A percentile compares a stretch with the other conserved stretches of the same genome.
phyloP scores from a whole-genome alignment of 2,888 invertebrate species.

The Idaea biselata region DNA sequence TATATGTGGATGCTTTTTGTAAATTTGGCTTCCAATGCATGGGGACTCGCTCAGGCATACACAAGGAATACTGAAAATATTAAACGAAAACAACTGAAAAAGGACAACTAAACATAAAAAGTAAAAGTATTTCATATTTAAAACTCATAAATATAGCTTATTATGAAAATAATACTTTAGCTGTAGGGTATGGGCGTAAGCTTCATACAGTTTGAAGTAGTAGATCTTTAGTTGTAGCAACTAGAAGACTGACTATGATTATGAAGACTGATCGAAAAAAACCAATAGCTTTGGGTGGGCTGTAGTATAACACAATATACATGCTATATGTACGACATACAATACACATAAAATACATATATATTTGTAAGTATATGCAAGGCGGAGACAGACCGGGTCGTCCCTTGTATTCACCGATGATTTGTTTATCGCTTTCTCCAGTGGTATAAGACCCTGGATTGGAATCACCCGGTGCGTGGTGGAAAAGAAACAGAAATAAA shows the following conservation, averaged over 20 bases:
- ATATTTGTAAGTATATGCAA: conserved; percentile 57
- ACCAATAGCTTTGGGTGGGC: conserved; percentile 23
- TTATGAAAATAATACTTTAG: not conserved
- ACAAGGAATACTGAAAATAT: conserved; percentile 78
- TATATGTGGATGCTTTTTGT: conserved; percentile 79
- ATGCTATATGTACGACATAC: conserved; percentile 70
- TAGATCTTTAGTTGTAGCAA: not conserved
- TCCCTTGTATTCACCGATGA: conserved; percentile 73
- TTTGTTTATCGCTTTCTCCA: conserved; percentile 79
- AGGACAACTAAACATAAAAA: conserved; percentile 39
- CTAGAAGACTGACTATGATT: not conserved
- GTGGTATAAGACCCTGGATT: conserved; percentile 75
- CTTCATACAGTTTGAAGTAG: not conserved
- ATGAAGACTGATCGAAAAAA: not conserved
- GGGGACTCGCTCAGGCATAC: conserved; percentile 80
- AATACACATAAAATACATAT: conserved; percentile 56
- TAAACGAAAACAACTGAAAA: conserved; percentile 50
- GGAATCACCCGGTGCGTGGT: conserved; percentile 65
- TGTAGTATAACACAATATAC: conserved; percentile 54
- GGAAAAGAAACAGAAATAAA: conserved; percentile 65
- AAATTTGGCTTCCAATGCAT: conserved; percentile 81
- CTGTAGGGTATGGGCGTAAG: not conserved
- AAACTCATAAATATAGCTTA: conserved; percentile 8
- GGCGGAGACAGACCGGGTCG: conserved; percentile 76
- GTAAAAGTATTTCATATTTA: conserved; percentile 13